Base-by-base conservation (phyloP, 2,113 vertebrate genomes). In the Equus przewalskii region DNA sequence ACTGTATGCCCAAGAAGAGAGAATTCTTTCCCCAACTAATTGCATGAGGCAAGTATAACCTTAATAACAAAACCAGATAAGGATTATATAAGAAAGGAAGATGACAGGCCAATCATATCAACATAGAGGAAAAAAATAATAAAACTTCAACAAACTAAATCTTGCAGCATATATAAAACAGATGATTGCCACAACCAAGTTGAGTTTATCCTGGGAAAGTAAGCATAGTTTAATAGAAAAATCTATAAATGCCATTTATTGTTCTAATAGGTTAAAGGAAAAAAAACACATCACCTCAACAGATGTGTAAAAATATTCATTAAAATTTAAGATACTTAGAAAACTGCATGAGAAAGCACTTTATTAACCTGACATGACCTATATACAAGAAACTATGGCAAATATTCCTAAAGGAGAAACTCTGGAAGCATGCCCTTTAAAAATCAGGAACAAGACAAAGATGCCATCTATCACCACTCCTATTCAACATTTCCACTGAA, bases 51-150 rank as follows among this genome's bases (percentile, higher is more conserved):
- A 86, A 76, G 14, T 44, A 65, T 58, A 93, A 19, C 28, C n/a
- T 85, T 86, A 85, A 78, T 79, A 86, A 87, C 30, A 79, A 86
- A 93, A 79, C 83, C 82, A 93, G 83, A 79, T 87, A 86, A 93
- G 49, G n/a, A 64, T n/a, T n/a, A 12, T 30, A 14, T 69, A 49
- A 78, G 41, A 79, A 92, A 84, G 56, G 56, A 65, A 93, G 86
- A 21, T 60, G n/a, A n/a, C 2, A 49, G 30, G 41, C 22, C 73
- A 70, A 18, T 78, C 58, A 78, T 60, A 78, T 78, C 36, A 33
- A 69, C 15, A 33, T 56, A 12, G 36, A 78, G 62, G 72, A 58
- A 86, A 93, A 76, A 82, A 60, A 58, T 7, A 58, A 83, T 62
- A 83, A 72, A 83, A 83, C 33, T 62, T 92, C 65, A 60, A 91